These are phyloP conservation scores for Platysternon megacephalum DNA, from an alignment of 2,113 vertebrate species.

Conservation along the genomic window DNA sequence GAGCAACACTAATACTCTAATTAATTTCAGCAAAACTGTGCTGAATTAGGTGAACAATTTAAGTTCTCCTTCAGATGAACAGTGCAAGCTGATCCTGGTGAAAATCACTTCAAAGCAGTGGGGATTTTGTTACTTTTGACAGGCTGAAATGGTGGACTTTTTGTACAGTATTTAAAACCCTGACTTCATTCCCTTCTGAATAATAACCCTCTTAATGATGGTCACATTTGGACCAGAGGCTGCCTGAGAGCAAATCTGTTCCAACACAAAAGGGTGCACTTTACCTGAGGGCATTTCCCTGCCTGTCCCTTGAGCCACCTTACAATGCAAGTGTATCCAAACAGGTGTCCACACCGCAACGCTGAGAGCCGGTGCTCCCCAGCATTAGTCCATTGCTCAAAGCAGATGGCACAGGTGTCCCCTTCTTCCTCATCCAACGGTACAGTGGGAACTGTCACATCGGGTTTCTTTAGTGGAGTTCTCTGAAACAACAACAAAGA, in stretches of 20 bases:
- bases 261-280: fast-evolving
- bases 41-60: background rate
- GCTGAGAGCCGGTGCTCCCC: slow-evolving; percentile 91
- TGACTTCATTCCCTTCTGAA: background rate
- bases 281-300: slow-evolving; percentile 95
- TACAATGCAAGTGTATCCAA: slow-evolving; percentile 92
- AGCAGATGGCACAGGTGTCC: slow-evolving; percentile 92
- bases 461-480: slow-evolving; percentile 28
- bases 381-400: slow-evolving; percentile 93
- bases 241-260: fast-evolving
- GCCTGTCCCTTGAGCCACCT: slow-evolving; percentile 89
- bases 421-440: slow-evolving; percentile 83
- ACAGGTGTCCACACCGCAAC: slow-evolving; percentile 94
- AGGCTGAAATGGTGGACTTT: background rate
- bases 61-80: background rate
- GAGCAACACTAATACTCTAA: background rate
- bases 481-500: background rate
- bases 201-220: fast-evolving
- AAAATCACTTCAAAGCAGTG: background rate
- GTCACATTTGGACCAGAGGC: background rate
- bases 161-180: background rate
- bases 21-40: background rate
- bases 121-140: background rate
- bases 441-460: background rate
- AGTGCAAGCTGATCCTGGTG: background rate